Percentiles rank a stretch among this genome's conserved stretches.
phyloP scores from a whole-genome alignment of 1,140 invertebrate genomes.

The Temnothorax nylanderi region DNA sequence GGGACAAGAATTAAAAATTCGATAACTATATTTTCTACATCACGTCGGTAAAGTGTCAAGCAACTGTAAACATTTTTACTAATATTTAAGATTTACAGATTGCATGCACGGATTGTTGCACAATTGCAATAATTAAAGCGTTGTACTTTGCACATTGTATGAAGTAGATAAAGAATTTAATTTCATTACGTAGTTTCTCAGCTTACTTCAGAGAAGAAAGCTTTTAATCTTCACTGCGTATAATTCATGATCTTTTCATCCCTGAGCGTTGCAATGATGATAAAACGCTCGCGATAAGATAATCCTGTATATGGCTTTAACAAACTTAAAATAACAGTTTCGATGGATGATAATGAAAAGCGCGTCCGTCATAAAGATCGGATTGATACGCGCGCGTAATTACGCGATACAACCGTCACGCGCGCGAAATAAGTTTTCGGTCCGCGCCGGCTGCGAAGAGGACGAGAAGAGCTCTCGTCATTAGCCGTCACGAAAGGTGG shows the following conservation, averaged over 20 bases:
- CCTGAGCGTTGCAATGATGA: background rate
- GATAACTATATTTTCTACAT: slow-evolving; percentile 27
- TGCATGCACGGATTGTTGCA: too few relatives aligned
- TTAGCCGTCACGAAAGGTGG: background rate
- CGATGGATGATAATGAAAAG: slow-evolving; percentile 1
- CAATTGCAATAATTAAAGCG: background rate
- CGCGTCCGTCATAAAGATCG: slow-evolving; percentile 13
- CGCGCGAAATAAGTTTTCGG: slow-evolving; percentile 27
- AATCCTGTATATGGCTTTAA: background rate
- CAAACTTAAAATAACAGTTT: background rate
- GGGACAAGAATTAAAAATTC: slow-evolving; percentile 21
- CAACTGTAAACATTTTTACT: background rate
- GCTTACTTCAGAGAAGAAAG: background rate
- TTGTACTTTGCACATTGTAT: background rate
- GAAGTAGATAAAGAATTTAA: background rate
- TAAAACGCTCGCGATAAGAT: slow-evolving; percentile 13
- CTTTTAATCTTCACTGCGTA: background rate
- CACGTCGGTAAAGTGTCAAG: background rate
- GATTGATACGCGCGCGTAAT: slow-evolving; percentile 7
- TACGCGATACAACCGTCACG: slow-evolving; percentile 16
- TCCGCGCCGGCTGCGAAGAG: slow-evolving; percentile 25
- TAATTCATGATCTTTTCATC: background rate
- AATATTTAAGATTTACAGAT: background rate
- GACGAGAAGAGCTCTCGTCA: slow-evolving; percentile 51
- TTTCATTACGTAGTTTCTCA: background rate